Percentiles rank a stretch among this genome's conserved stretches.
These are phyloP conservation scores for Stichopus chloronotus DNA, from an alignment of 35 echinoderm and acorn worm species.

Conservation along the genomic window DNA sequence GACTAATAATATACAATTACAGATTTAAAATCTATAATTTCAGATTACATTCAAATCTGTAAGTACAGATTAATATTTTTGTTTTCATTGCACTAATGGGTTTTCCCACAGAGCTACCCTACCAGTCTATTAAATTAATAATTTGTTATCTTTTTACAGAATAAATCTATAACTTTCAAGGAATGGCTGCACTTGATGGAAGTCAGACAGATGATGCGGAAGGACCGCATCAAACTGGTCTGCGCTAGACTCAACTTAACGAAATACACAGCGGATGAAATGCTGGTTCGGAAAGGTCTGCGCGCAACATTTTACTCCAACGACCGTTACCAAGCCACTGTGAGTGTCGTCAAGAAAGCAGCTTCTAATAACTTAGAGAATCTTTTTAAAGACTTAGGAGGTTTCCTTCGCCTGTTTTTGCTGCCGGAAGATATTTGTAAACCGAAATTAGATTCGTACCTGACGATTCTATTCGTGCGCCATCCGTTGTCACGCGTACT, in stretches of 20 bases:
- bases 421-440: slow-evolving; percentile 3
- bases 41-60: not conserved
- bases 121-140: not conserved
- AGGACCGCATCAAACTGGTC: slow-evolving; percentile 1
- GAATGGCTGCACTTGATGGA: slow-evolving; percentile 47
- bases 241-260: not conserved
- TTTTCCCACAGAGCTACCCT: not conserved
- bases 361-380: slow-evolving; percentile 43
- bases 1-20: not conserved
- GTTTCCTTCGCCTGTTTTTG: not conserved
- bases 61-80: not conserved
- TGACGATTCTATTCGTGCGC: slow-evolving; percentile 16
- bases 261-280: slow-evolving; percentile 20
- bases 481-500: slow-evolving; percentile 33
- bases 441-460: not conserved
- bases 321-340: slow-evolving; percentile 1
- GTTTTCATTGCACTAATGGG: not conserved
- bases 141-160: slow-evolving; percentile 21
- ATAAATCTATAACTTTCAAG: not conserved
- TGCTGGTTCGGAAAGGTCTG: slow-evolving; percentile 24
- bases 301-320: slow-evolving; percentile 36
- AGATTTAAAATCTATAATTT: not conserved
- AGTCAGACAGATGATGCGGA: slow-evolving; percentile 35
- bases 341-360: slow-evolving; percentile 38
- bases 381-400: slow-evolving; percentile 24